phyloP scores from a whole-genome alignment of 2,888 invertebrate species.

The Tetranychus truncatus region DNA sequence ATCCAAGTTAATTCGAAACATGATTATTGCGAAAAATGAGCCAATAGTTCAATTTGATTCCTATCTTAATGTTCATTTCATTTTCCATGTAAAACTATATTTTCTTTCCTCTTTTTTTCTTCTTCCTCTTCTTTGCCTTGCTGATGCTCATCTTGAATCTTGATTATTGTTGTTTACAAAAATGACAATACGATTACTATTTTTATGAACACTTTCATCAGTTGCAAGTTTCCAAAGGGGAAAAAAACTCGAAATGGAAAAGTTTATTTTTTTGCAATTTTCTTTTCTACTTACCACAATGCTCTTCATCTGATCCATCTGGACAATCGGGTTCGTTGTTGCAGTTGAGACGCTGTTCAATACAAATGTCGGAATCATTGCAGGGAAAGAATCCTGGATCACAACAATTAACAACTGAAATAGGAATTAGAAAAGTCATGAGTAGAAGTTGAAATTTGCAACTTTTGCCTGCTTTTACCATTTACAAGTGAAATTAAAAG shows the following conservation, averaged over 20 bases:
- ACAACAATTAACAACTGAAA: constrained; percentile 14
- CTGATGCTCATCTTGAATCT: too few relatives aligned
- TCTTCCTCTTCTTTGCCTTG: too few relatives aligned
- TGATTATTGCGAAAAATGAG: too few relatives aligned
- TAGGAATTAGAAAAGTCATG: neutral
- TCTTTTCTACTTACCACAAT: constrained; percentile 22
- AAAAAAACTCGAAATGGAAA: neutral
- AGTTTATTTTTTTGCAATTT: neutral
- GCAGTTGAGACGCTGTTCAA: constrained; percentile 24
- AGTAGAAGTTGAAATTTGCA: neutral
- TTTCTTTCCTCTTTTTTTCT: too few relatives aligned
- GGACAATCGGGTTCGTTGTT: constrained; percentile 24
- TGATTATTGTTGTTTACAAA: too few relatives aligned
- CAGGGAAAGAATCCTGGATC: constrained; percentile 24
- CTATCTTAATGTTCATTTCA: too few relatives aligned
- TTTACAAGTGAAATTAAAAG: neutral
- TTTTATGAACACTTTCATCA: too few relatives aligned
- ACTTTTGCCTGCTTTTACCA: neutral
- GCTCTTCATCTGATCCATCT: constrained; percentile 26
- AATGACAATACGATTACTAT: too few relatives aligned
- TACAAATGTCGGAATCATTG: constrained; percentile 24
- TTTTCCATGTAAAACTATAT: too few relatives aligned
- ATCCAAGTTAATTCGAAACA: too few relatives aligned
- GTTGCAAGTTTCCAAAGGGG: too few relatives aligned
- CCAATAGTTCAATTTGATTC: too few relatives aligned